These are phyloP conservation scores for Lepus townsendii DNA, from an alignment of 2,797 vertebrate genomes.

Conservation along the genomic window DNA sequence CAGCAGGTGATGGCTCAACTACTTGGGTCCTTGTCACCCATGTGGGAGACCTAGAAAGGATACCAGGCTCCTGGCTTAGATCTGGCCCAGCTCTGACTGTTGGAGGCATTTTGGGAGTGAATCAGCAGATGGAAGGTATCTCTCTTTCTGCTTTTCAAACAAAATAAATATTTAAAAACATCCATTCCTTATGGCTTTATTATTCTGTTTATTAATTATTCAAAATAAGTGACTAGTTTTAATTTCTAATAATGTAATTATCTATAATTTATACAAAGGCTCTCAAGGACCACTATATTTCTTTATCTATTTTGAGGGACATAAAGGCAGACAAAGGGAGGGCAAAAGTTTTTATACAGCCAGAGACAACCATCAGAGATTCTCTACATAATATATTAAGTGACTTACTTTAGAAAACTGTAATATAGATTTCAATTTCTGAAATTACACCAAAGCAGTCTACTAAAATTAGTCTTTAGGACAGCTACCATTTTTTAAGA, in stretches of 20 bases:
- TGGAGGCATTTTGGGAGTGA: too few relatives aligned
- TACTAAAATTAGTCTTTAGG: background rate
- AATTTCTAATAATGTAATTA: slow-evolving; percentile 4
- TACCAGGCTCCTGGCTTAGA: too few relatives aligned
- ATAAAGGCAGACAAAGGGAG: too few relatives aligned
- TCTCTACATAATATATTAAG: background rate
- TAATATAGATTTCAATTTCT: background rate
- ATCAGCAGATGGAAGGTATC: too few relatives aligned
- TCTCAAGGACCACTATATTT: background rate
- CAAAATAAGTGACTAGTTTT: background rate
- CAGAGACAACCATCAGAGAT: background rate
- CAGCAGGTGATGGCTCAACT: too few relatives aligned
- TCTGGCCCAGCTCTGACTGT: too few relatives aligned
- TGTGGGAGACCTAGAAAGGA: too few relatives aligned
- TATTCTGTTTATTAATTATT: background rate
- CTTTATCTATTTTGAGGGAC: background rate
- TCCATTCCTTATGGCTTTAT: background rate
- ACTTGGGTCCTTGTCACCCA: too few relatives aligned
- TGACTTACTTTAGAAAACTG: background rate
- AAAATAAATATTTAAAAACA: too few relatives aligned
- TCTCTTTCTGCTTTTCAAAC: too few relatives aligned
- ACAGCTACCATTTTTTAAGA: background rate
- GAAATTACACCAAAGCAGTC: background rate
- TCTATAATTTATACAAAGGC: background rate
- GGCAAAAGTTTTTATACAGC: background rate